Conservation (phyloP, 37 sponge, comb jelly and placozoan species). For the Beroe forskalii region DNA sequence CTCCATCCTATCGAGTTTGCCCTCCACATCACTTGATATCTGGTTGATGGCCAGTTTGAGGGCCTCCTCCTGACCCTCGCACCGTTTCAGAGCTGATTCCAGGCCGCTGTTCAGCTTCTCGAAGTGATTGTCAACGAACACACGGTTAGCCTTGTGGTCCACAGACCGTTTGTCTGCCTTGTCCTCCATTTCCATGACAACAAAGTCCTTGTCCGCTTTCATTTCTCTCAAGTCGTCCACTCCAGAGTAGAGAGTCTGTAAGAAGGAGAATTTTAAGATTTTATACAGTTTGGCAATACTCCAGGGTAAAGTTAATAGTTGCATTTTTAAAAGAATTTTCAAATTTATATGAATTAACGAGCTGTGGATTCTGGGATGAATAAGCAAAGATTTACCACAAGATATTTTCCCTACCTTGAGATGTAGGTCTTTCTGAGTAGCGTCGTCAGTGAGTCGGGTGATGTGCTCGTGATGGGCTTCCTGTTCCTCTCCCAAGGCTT, state of each 20-base stretch:
- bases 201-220: constrained; percentile 85
- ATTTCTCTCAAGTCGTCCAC: constrained; percentile 78
- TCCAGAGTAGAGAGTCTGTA: constrained; percentile 75
- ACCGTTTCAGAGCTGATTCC: constrained; percentile 73
- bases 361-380: too few relatives aligned
- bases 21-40: constrained; percentile 83
- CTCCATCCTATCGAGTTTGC: constrained; percentile 87
- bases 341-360: too few relatives aligned
- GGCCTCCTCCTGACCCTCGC: constrained; percentile 87
- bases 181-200: constrained; percentile 69
- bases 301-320: too few relatives aligned
- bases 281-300: too few relatives aligned
- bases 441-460: constrained; percentile 30
- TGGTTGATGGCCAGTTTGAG: constrained; percentile 75
- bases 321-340: too few relatives aligned
- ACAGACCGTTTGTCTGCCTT: constrained; percentile 92
- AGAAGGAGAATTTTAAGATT: too few relatives aligned
- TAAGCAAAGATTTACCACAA: too few relatives aligned
- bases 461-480: constrained; percentile 12
- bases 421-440: constrained; percentile 55
- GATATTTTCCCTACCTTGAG: too few relatives aligned
- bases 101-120: constrained; percentile 85
- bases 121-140: constrained; percentile 95
- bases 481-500: constrained; percentile 27
- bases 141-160: constrained; percentile 91